Base-by-base conservation (phyloP, 2,888 invertebrate genomes). In the Zygothrica quintamaculata region DNA sequence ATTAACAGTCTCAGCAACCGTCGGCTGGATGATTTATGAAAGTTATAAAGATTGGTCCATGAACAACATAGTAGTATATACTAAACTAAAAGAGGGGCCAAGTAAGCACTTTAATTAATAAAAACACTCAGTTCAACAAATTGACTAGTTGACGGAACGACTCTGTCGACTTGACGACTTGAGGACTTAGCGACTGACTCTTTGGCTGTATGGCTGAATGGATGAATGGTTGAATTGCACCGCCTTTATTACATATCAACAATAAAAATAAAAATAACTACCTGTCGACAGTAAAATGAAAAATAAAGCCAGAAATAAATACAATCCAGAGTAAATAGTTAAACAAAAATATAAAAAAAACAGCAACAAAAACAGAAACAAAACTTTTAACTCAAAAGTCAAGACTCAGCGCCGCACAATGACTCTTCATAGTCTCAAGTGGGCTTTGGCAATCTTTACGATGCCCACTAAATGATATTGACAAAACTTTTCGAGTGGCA, bases 391-490 rank as follows among this genome's bases (percentile, higher is more conserved):
- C 58, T 65, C 43, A 67, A 75, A 46, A 72, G 44, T 57, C 52
- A 52, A 70, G 55, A 36, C 58, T 55, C 47, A 43, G 50, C 48
- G 62, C 62, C 62, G 51, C 67, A 77, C 75, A 84, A 84, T 84
- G 76, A 84, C 85, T 81, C 82, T 81, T 51, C 65, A 87, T 15
- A 66, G 79, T 62, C 74, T 87, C 74, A 69, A 87, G 82, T 84
- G 82, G 85, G 70, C 74, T 75, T 82, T 81, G 68, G 87, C 82
- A 82, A 87, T 87, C 82, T 86, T 82, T 82, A 84, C 75, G 78
- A 77, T 82, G 85, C 82, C 85, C 87, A 84, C 82, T 73, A 84
- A 84, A 81, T 84, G 82, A 87, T 82, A 82, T 82, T 87, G 82
- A 87, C 87, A 87, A 80, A 80, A 86, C 65, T 71, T 68, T 68